Evolutionary conservation across 2,888 invertebrate genomes (phyloP).

Genomic region (Drosophila borealis): DNA sequence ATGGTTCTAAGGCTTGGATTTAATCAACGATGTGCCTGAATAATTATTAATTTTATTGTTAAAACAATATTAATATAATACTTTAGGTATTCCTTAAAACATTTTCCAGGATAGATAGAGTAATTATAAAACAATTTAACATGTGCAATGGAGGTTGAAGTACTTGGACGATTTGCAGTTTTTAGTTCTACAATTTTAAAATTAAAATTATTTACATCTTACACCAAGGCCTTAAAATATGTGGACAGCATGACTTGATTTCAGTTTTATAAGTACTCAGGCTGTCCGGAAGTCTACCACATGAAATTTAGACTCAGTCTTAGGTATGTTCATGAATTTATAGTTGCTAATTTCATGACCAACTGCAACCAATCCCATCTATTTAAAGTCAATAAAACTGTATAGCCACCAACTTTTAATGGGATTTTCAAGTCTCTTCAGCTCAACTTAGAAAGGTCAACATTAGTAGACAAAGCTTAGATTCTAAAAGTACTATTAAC

Average conservation of each 20-base stretch:
- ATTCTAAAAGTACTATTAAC: conserved; percentile 35
- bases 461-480: conserved; percentile 20
- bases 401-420: conserved; percentile 34
- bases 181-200: conserved; percentile 19
- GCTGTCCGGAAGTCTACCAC: neutral
- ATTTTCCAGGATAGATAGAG: conserved; percentile 25
- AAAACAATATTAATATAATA: conserved; percentile 36
- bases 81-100: conserved; percentile 24
- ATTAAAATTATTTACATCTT: conserved; percentile 31
- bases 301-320: conserved; percentile 66
- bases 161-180: conserved; percentile 62
- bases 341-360: conserved; percentile 15
- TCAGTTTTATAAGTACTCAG: neutral
- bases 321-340: conserved; percentile 46
- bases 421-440: conserved; percentile 34
- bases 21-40: neutral
- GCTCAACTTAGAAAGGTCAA: conserved; percentile 50
- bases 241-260: conserved; percentile 19
- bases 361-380: conserved; percentile 11
- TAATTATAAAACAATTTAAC: conserved; percentile 47
- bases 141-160: conserved; percentile 49
- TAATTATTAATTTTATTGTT: conserved; percentile 5
- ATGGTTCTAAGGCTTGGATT: neutral
- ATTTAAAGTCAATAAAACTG: conserved; percentile 21
- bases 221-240: conserved; percentile 10